Evolutionary conservation across 2,888 invertebrate genomes (phyloP).

Genomic region (Cataglyphis livida): DNA sequence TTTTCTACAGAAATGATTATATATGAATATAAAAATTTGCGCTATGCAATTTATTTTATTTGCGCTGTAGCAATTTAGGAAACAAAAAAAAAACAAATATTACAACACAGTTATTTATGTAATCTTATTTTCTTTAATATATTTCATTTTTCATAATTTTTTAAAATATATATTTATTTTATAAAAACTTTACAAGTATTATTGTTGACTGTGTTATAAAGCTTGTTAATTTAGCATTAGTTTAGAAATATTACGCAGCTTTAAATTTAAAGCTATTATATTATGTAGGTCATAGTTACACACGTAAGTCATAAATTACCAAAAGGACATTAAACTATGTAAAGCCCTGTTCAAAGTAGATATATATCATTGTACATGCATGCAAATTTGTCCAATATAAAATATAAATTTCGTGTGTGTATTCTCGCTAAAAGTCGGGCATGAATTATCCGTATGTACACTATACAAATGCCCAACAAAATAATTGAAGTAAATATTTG

Average conservation of each 20-base stretch:
- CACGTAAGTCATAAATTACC: neutral
- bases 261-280: neutral
- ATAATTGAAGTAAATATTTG: slow-evolving; percentile 55
- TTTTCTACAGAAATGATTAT: neutral
- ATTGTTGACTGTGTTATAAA: neutral
- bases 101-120: neutral
- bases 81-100: neutral
- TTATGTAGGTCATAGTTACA: neutral
- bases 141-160: neutral
- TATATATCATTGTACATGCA: neutral
- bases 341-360: neutral
- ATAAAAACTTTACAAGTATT: neutral
- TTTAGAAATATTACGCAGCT: neutral
- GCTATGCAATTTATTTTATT: neutral
- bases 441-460: slow-evolving; percentile 33
- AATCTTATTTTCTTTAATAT: neutral
- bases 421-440: neutral
- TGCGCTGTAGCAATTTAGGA: too few relatives aligned
- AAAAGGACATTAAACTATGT: slow-evolving; percentile 5
- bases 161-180: neutral
- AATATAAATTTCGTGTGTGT: neutral
- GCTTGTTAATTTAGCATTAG: neutral
- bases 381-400: neutral
- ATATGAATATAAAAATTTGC: neutral
- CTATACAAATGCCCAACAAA: slow-evolving; percentile 31